Conservation (phyloP, 2,888 invertebrate species). For the Craniophora ligustri region DNA sequence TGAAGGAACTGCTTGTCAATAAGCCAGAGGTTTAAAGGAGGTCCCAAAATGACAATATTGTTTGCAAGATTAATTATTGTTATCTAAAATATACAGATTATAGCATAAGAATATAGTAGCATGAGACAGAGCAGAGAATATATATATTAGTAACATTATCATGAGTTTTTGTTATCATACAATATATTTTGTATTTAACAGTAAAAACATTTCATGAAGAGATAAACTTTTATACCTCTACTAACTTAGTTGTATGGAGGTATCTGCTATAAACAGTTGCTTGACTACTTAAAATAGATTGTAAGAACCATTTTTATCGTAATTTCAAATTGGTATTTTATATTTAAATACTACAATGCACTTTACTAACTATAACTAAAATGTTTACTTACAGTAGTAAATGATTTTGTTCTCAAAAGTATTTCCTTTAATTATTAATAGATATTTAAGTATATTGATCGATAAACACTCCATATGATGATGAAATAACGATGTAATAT, state of each 20-base stretch:
- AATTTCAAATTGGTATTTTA: constrained; percentile 1
- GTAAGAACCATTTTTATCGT: constrained; percentile 5
- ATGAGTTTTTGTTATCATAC: background rate
- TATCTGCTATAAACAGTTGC: background rate
- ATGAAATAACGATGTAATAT: background rate
- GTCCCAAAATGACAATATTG: background rate
- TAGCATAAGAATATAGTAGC: background rate
- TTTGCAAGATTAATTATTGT: background rate
- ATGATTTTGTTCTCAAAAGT: constrained; percentile 12
- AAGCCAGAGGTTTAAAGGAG: constrained; percentile 10
- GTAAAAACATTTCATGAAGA: too few relatives aligned
- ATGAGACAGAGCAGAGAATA: background rate
- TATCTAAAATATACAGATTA: background rate
- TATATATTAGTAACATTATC: background rate
- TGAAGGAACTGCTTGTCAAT: constrained; percentile 87
- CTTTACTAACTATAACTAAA: constrained; percentile 10
- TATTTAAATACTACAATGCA: background rate
- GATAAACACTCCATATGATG: constrained; percentile 4
- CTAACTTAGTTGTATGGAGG: background rate
- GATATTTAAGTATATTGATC: background rate
- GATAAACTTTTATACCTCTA: background rate
- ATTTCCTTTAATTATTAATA: constrained; percentile 2
- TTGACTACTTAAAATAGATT: too few relatives aligned
- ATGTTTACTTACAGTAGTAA: constrained; percentile 6
- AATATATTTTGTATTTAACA: too few relatives aligned